Evolutionary conservation across 2,113 vertebrate species (phyloP), one percentile per base, ranked within the genome.

Genomic region (Scytalopus superciliaris): DNA sequence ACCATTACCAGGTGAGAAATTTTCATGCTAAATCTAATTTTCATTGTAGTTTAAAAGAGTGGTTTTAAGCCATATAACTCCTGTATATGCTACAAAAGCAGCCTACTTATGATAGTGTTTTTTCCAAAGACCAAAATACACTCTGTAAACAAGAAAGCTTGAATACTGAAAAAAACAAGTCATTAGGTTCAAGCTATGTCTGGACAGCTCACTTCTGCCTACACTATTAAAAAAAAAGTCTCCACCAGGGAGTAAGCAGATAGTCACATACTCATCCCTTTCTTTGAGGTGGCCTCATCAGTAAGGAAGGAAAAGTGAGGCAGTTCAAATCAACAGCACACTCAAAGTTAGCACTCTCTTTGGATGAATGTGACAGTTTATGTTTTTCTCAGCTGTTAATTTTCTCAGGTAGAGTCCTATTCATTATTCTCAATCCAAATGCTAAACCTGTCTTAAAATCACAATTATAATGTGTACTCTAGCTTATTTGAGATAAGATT

Each of bases 361-460:
- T 66, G 82, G 47, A 47, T 53, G 35, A 59, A 50, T 66, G 11
- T 64, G 75, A 66, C 50, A 44, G 42, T 90, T 96, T 47, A 53
- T 33, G 18, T 62, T 90, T 93, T 93, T 70, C 64, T 79, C 14
- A 16, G 83, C 44, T 82, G 40, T 87, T 95, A 35, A 73, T 84
- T 92, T 94, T 93, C 39, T 93, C 63, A 40, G 84, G 68, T 73
- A 52, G 60, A 59, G 25, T 66, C n/a, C 47, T 70, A 52, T 63
- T 95, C 33, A 28, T 89, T 87, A 89, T 63, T 33, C 24, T 84
- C 47, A 47, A 74, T 81, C 56, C 84, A 84, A 90, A 91, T 70
- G 60, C 84, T 90, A 94, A 96, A 67, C 40, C 79, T 85, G 53
- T 76, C 37, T 94, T 93, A 83, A 68, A 88, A 66, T 83, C 42